These are phyloP conservation scores for Ashinkailepas kermadecensis DNA, from an alignment of 2,888 invertebrate species.

Conservation along the genomic window DNA sequence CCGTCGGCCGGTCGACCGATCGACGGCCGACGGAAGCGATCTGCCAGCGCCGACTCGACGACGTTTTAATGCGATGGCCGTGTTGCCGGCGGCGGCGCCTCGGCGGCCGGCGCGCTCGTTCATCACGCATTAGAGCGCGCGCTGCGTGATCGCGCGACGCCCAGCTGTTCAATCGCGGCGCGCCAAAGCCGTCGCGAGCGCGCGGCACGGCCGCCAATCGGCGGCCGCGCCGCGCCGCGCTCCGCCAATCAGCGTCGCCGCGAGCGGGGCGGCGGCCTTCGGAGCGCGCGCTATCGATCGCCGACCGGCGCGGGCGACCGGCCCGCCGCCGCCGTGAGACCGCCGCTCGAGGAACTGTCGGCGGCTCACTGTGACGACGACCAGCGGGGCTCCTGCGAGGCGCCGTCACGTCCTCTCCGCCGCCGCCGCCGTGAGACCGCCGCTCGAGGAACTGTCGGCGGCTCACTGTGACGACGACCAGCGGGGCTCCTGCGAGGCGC, in stretches of 20 bases:
- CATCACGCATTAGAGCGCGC: neutral
- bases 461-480: neutral
- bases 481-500: neutral
- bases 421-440: neutral
- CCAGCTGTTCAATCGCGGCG: neutral
- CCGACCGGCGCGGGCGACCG: neutral
- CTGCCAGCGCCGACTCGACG: neutral
- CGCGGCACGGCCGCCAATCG: neutral
- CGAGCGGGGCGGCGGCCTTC: neutral
- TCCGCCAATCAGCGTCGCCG: neutral
- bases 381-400: neutral
- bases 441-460: neutral
- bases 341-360: neutral
- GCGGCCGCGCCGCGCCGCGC: neutral
- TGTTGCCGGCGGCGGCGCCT: no score
- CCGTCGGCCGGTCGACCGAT: no score
- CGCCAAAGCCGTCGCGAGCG: neutral
- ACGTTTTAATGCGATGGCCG: neutral
- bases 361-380: neutral
- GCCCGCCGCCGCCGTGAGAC: neutral
- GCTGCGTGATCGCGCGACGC: neutral
- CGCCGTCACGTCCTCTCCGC: neutral
- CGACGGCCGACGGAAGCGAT: no score
- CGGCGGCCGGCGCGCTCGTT: neutral
- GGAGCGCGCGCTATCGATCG: neutral